Base-by-base conservation (phyloP, 2,113 vertebrate species). In the Orcinus orca region DNA sequence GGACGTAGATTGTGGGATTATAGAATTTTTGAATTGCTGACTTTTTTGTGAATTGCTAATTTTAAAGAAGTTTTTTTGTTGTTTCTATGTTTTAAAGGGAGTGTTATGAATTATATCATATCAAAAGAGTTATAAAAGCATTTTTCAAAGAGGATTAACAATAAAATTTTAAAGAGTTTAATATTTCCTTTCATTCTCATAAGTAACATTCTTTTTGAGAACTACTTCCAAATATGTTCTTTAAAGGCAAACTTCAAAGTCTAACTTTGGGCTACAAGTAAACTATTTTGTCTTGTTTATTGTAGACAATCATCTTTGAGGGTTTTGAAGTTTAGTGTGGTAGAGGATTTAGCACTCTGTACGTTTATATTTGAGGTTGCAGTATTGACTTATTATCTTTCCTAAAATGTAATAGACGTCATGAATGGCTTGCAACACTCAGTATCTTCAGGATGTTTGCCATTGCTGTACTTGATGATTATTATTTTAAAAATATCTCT, bases 191-290 rank as follows among this genome's bases (percentile, higher is more conserved):
- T 97, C 74, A 80, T 96, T 90, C 74, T 80, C 80, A 76, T 87
- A 93, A 95, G 77, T 96, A 94, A 67, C 70, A 93, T 95, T 96
- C 82, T 93, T 95, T 88, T 92, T 44, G 74, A 91, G 87, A 84
- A 89, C 23, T 62, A 33, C 58, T 97, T 93, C 41, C 68, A 89
- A 97, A 77, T 82, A 65, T 33, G 68, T 74, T 68, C 85, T 95
- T 96, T 83, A 86, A 93, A 96, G 82, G 55, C 33, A 9, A 76
- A 91, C 86, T 96, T 97, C 74, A 93, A 90, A 97, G 96, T 63
- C 38, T 92, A 25, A 41, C 74, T 62, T 77, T 82, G 58, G 93
- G 62, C 90, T 63, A 62, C 85, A 86, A 13, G 44, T 9, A 12
- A 89, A 50, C 79, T 85, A 31, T 70, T 89, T 96, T 94, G 97